phyloP scores from a whole-genome alignment of 2,797 vertebrate species.

The Myripristis murdjan region DNA sequence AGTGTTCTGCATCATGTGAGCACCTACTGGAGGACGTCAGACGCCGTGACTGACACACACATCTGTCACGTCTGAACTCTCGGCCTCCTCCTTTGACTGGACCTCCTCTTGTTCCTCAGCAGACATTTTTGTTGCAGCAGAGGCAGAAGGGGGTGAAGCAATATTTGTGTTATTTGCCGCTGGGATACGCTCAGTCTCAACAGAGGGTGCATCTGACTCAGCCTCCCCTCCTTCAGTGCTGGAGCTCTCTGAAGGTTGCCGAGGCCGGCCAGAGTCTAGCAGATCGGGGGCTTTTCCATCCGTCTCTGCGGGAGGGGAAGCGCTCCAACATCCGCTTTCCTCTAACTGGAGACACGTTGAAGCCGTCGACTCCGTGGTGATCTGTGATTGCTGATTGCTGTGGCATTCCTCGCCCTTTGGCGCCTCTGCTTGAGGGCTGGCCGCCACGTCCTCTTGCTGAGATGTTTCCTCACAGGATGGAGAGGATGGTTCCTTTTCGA shows the following conservation, averaged over 20 bases:
- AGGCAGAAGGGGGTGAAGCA: background rate
- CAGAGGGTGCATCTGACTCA: slow-evolving; percentile 20
- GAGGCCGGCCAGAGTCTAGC: slow-evolving; percentile 3
- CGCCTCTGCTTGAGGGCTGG: slow-evolving; percentile 7
- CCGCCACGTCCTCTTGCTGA: slow-evolving; percentile 34
- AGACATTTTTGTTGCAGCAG: background rate
- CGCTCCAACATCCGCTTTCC: slow-evolving; percentile 20
- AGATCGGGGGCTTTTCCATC: slow-evolving; percentile 1
- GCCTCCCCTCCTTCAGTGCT: slow-evolving; percentile 6
- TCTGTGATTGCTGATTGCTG: slow-evolving; percentile 10
- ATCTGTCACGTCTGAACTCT: slow-evolving; percentile 30
- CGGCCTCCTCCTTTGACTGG: slow-evolving; percentile 25
- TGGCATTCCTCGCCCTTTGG: slow-evolving; percentile 18
- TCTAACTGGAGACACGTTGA: slow-evolving; percentile 1
- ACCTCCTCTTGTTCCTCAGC: slow-evolving; percentile 16
- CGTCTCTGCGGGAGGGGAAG: slow-evolving; percentile 5
- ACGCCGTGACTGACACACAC: slow-evolving; percentile 18
- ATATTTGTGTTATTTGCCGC: slow-evolving; percentile 11
- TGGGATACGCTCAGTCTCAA: background rate
- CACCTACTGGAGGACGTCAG: slow-evolving; percentile 19
- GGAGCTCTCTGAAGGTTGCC: slow-evolving; percentile 13
- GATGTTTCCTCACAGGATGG: background rate
- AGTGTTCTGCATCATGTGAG: background rate
- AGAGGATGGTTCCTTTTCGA: slow-evolving; percentile 3
- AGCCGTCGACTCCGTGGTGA: slow-evolving; percentile 8